Evolutionary conservation across 2,888 invertebrate genomes (phyloP).

Genomic region (Leptogaster cylindrica): DNA sequence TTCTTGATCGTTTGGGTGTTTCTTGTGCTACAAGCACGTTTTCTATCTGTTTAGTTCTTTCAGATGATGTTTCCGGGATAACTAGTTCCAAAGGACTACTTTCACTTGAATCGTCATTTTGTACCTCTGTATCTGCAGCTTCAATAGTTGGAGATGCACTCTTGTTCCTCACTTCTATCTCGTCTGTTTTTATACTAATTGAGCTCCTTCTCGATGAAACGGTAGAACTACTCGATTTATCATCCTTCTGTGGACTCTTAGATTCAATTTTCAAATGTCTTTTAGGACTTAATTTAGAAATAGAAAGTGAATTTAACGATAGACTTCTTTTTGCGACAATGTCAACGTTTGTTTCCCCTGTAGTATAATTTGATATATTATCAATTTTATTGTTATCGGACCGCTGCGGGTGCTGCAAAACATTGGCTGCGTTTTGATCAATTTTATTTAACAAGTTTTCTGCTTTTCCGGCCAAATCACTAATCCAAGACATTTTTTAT

Average conservation of each 20-base stretch:
- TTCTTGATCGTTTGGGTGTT: slow-evolving; percentile 52
- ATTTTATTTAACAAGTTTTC: slow-evolving; percentile 76
- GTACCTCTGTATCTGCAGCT: no score
- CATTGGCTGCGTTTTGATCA: slow-evolving; percentile 76
- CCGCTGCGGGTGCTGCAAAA: slow-evolving; percentile 63
- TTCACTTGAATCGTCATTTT: background rate
- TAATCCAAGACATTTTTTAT: slow-evolving; percentile 73
- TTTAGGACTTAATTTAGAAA: slow-evolving; percentile 54
- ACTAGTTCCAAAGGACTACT: no score
- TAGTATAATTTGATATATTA: slow-evolving; percentile 2
- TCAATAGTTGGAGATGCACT: background rate
- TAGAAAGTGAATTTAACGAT: slow-evolving; percentile 53
- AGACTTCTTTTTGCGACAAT: slow-evolving; percentile 50
- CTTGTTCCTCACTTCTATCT: no score
- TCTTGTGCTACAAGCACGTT: slow-evolving; percentile 55
- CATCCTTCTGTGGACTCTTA: slow-evolving; percentile 13
- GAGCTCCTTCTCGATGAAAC: slow-evolving; percentile 50
- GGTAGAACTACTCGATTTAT: slow-evolving; percentile 21
- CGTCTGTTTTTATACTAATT: slow-evolving; percentile 46
- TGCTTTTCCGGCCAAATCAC: slow-evolving; percentile 75
- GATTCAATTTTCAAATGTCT: slow-evolving; percentile 29
- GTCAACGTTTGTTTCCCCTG: slow-evolving; percentile 51
- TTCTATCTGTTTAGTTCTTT: slow-evolving; percentile 55
- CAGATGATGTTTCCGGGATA: no score
- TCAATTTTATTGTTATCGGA: slow-evolving; percentile 53